Evolutionary conservation across 2,888 invertebrate genomes (phyloP), one percentile per base, ranked within the genome.

Genomic region (Salticus scenicus): DNA sequence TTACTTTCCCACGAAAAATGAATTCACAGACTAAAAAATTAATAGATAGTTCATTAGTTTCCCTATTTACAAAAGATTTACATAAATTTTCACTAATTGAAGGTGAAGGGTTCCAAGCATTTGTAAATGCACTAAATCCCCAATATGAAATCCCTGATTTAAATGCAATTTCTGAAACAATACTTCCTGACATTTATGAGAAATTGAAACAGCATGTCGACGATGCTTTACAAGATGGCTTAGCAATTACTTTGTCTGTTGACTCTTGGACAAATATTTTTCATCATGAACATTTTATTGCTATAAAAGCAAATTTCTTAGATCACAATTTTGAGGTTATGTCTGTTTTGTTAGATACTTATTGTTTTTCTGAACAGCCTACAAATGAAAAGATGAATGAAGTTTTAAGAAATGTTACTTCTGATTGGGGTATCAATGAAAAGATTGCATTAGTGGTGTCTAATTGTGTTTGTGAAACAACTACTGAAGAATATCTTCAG

Each of bases 111-210:
- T 57, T 57, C 17, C 57, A 57, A 4, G 12, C 57, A n/a, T 57
- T 57, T 24, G 24, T 57, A 17, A 7, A 20, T 24, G 57, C 57
- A 7, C 12, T 57, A 12, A 57, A 57, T 57, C 24, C 57, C 7
- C 57, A 57, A 17, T 57, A 57, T 24, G 57, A 57, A 57, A 57
- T 57, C 2, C 57, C 57, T 7, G 57, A 57, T 24, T 57, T 57
- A 24, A 57, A 57, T 5, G 24, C 57, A 24, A n/a, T 57, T 7
- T 57, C 57, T 24, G 57, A 24, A 24, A 57, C 57, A 24, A 4
- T 57, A 24, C 17, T 57, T 5, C 57, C 57, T 24, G 57, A 57
- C 24, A 24, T 57, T 7, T 24, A 57, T 57, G 24, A 57, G 12
- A 57, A 57, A n/a, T 57, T 57, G 12, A 57, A 57, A 57, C 57